Base-by-base conservation (phyloP, 2,888 invertebrate genomes). In the Dryocosmus kuriphilus region DNA sequence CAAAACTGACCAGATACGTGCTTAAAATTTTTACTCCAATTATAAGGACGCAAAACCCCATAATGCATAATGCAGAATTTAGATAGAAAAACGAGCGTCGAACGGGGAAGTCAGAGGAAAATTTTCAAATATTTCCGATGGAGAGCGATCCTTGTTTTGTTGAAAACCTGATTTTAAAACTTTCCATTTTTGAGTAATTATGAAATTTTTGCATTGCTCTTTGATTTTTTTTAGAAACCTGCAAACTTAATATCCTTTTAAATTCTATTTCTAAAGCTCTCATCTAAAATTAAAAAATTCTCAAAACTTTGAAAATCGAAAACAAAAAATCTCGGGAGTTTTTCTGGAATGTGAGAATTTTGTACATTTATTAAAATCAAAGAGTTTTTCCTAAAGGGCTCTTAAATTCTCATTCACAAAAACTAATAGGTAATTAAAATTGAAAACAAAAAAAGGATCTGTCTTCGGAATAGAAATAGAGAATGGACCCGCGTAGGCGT, bases 381-480 rank as follows among this genome's bases (percentile, higher is more conserved):
- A n/a, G 16, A 71, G 11, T 19, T 71, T 46, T 71, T 71, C 51
- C 67, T 71, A 51, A 51, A 27, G 46, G 27, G 51, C 30, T 67
- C 46, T 46, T 19, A n/a, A 14, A 22, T 22, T 16, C n/a, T 35
- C 30, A 35, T 35, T 35, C 30, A 35, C 5, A 5, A 32, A 19
- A 32, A 1, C 11, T 32, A 63, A 63, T 30, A n/a, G 19, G 11
- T 63, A 35, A 63, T 35, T 16, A n/a, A 63, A n/a, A 35, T 35
- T 35, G 14, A 35, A 63, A 8, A 35, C 35, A 32, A 30, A 32
- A 63, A 63, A 35, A 22, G 63, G 22, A 32, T 55, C 55, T 30
- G 19, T 30, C 32, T 62, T 35, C 63, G 63, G 32, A 75, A 78
- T 74, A 77, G 73, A 78, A 71, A 71, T 60, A 82, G 80, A 76